Conservation (phyloP, 2,888 invertebrate species). For the Agonopterix subpropinquella region DNA sequence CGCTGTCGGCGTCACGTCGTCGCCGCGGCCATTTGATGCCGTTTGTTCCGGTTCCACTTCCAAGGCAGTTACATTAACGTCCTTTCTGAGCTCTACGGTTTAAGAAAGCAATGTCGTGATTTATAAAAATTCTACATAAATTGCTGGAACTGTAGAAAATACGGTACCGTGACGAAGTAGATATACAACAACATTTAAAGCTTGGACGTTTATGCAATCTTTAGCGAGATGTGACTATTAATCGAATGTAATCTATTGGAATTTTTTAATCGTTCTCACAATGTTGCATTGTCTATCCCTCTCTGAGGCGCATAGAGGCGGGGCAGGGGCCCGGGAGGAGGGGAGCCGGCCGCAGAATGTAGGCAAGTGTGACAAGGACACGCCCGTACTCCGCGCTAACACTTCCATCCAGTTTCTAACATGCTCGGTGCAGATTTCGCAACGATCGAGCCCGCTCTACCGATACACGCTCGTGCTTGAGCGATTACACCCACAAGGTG, state of each 20-base stretch:
- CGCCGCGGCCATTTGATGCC: constrained; percentile 50
- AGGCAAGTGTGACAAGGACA: constrained; percentile 76
- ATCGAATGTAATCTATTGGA: constrained; percentile 23
- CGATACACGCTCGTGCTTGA: constrained; percentile 32
- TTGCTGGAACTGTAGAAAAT: constrained; percentile 4
- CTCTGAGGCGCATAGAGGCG: constrained; percentile 44
- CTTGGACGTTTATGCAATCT: background rate
- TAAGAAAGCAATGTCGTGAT: background rate
- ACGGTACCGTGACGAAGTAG: background rate
- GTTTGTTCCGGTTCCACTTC: constrained; percentile 70
- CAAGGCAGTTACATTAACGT: constrained; percentile 19
- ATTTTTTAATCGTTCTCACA: constrained; percentile 55
- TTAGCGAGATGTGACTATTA: background rate
- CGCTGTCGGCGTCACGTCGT: constrained; percentile 54
- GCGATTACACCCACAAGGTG: constrained; percentile 48
- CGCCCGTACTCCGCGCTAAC: constrained; percentile 71
- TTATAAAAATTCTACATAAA: background rate
- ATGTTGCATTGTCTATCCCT: constrained; percentile 65
- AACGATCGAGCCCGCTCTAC: constrained; percentile 48
- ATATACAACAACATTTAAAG: background rate
- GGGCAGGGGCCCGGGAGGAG: constrained; percentile 37
- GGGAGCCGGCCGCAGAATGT: constrained; percentile 66
- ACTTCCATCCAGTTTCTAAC: constrained; percentile 75
- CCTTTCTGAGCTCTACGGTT: background rate
- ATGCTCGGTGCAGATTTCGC: constrained; percentile 67